A percentile compares a stretch with the other conserved stretches of the same genome.
phyloP scores from a whole-genome alignment of 2,888 invertebrate genomes.

The Acanthosepion lycidas region DNA sequence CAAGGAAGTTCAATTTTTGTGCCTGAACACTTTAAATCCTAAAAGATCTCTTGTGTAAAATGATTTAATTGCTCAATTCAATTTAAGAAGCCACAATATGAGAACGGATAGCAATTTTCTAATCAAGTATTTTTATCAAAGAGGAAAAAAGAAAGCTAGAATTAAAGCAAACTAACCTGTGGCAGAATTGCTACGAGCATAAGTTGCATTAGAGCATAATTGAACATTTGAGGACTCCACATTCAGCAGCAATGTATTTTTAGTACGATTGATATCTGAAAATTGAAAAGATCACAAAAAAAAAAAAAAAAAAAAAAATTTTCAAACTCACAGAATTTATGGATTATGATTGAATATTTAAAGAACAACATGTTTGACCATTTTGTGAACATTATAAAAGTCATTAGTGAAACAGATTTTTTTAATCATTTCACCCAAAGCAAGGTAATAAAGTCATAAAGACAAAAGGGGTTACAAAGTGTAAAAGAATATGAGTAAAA shows the following conservation, averaged over 20 bases:
- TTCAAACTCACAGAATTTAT: too few species aligned
- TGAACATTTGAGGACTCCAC: conserved; percentile 8
- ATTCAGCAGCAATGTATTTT: conserved; percentile 33
- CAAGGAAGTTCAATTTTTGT: not conserved
- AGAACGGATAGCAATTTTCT: not conserved
- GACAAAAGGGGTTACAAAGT: too few species aligned
- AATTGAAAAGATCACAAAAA: not conserved
- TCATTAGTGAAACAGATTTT: too few species aligned
- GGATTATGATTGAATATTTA: too few species aligned
- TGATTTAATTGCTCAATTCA: not conserved
- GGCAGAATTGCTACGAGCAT: conserved; percentile 67
- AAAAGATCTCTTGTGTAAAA: not conserved
- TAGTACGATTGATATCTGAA: conserved; percentile 24
- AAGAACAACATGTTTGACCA: too few species aligned
- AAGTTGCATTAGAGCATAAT: not conserved
- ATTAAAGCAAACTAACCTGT: conserved; percentile 62
- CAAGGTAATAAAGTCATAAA: too few species aligned
- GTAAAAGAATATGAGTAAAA: too few species aligned
- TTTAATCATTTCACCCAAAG: too few species aligned
- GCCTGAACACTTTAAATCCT: not conserved
- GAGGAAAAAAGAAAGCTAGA: not conserved
- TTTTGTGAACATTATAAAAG: too few species aligned
- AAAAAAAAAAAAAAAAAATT: not conserved
- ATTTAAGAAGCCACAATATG: not conserved
- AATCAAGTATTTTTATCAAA: not conserved